Conservation (phyloP, 2,113 vertebrate genomes). For the Rhinoptilus africanus region DNA sequence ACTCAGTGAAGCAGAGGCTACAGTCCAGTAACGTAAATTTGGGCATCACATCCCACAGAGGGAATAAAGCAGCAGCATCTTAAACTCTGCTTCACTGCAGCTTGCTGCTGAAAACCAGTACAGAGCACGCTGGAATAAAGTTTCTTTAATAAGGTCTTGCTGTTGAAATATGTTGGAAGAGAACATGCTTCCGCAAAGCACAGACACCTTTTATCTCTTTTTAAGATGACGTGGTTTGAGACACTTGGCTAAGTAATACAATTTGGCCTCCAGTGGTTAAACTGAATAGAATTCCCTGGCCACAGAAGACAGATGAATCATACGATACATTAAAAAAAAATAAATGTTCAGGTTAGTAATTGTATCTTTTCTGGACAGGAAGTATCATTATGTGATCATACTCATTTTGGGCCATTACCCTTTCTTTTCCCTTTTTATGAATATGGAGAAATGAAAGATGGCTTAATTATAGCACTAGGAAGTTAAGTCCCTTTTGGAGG, state of each 20-base stretch:
- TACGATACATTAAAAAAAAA: background rate
- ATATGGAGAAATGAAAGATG: slow-evolving; percentile 9
- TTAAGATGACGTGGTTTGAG: background rate
- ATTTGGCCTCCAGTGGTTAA: background rate
- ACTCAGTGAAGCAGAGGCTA: background rate
- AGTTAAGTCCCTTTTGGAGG: slow-evolving; percentile 4
- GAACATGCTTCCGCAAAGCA: background rate
- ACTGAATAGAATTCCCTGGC: background rate
- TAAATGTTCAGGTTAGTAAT: background rate
- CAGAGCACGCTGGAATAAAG: background rate
- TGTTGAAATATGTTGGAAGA: background rate
- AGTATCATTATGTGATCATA: background rate
- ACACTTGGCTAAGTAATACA: background rate
- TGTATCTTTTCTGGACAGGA: slow-evolving; percentile 1
- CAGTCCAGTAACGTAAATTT: background rate
- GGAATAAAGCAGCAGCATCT: background rate
- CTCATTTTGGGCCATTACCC: background rate
- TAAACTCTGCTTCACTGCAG: background rate
- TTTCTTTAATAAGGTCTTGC: background rate
- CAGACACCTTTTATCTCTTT: background rate
- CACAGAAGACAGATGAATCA: background rate
- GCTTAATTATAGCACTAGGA: slow-evolving; percentile 44
- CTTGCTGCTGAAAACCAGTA: background rate
- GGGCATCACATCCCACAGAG: background rate
- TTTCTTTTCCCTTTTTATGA: background rate